Evolutionary conservation across 2,113 vertebrate species (phyloP), one percentile per base, ranked within the genome.

Genomic region (Prinia subflava): DNA sequence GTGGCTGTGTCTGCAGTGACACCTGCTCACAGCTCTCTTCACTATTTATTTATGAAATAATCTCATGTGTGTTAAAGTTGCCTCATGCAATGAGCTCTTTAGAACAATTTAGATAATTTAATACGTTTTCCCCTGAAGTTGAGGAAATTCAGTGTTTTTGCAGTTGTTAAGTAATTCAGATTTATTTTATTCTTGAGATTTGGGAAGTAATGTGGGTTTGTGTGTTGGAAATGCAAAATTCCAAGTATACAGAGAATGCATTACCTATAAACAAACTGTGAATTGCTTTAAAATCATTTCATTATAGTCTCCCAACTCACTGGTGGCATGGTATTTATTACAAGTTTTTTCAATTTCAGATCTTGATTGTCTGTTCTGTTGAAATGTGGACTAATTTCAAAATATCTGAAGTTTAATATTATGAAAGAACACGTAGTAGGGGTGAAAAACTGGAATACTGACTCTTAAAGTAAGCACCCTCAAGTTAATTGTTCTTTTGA

Each of bases 61-160:
- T 57, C 46, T 35, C 7, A 0, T 4, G 11, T 1, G 3, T 4
- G 0, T 52, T 78, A 27, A 50, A 62, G 49, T 10, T 15, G 16
- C 49, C 47, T 46, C 11, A 1, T 42, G 57, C 65, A 89, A 65
- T 35, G 22, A 89, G 39, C 44, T 78, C 30, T 59, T 68, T 3
- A n/a, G 83, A 84, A 49, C 49, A 63, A 47, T 2, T 9, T 31
- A 21, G n/a, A 7, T 22, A 16, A 64, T 81, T 76, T 55, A 15
- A 49, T 65, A 52, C 1, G 2, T 15, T 73, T 89, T 83, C 67
- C 37, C 22, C 31, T 35, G 20, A 44, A 80, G 47, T 12, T 67
- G n/a, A 75, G 73, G 62, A 89, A 87, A 59, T 53, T 33, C 23
- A 10, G 6, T 79, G 44, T 77, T 92, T 77, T 92, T 5, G 20